Evolutionary conservation across 2,888 invertebrate species (phyloP).

Genomic region (Habrosyne pyritoides): DNA sequence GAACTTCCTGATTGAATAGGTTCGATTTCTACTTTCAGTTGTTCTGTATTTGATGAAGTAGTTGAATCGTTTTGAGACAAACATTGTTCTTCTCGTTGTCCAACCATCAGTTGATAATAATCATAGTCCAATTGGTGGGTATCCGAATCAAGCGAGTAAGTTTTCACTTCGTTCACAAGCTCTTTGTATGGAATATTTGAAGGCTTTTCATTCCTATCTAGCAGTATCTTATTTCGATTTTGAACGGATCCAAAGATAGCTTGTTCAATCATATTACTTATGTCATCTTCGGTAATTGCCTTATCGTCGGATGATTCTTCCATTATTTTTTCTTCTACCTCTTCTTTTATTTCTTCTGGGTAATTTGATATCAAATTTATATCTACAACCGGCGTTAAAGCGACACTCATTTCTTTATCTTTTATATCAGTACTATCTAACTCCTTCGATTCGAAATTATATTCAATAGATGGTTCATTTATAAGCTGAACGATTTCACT

Average conservation of each 20-base stretch:
- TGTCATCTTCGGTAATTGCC: conserved; percentile 37
- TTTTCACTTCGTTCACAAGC: conserved; percentile 64
- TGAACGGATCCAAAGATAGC: conserved; percentile 86
- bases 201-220: conserved; percentile 32
- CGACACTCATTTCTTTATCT: background rate
- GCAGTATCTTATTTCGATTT: conserved; percentile 64
- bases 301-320: conserved; percentile 10
- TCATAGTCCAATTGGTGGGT: conserved; percentile 60
- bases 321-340: conserved; percentile 5
- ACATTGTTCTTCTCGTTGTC: conserved; percentile 22
- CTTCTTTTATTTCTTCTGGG: conserved; percentile 10
- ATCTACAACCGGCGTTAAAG: background rate
- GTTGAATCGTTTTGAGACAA: conserved; percentile 7
- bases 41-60: background rate
- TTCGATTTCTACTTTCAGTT: background rate
- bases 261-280: conserved; percentile 69
- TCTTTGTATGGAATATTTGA: conserved; percentile 57
- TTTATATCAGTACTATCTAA: background rate
- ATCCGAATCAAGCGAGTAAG: conserved; percentile 63
- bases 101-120: conserved; percentile 51
- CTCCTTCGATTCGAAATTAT: background rate
- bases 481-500: background rate
- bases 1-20: background rate
- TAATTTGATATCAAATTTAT: background rate
- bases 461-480: background rate